Evolutionary conservation across 2,888 invertebrate species (phyloP).

Genomic region (Keiferia lycopersicella): DNA sequence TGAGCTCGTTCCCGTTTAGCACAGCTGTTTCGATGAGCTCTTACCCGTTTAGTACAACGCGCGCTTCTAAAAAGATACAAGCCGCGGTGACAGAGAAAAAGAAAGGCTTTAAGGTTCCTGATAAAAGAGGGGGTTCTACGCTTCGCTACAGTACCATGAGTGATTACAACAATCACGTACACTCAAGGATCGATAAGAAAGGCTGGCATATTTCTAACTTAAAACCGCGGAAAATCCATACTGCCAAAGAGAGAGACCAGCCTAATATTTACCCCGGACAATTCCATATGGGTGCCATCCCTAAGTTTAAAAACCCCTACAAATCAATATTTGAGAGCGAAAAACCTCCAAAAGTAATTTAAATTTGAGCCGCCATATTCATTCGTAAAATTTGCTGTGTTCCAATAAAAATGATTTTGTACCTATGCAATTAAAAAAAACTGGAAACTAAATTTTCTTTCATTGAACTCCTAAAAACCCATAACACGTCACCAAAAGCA

Average conservation of each 20-base stretch:
- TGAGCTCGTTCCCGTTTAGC: constrained; percentile 45
- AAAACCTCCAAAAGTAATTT: not conserved
- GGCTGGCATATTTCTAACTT: constrained; percentile 37
- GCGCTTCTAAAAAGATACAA: not conserved
- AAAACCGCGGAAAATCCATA: constrained; percentile 39
- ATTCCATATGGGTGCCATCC: constrained; percentile 42
- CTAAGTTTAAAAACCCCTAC: constrained; percentile 44
- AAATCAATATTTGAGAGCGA: not conserved
- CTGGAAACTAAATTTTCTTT: too few relatives aligned
- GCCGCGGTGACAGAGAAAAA: not conserved
- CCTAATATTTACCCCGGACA: constrained; percentile 41
- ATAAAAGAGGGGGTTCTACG: not conserved
- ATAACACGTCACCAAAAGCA: too few relatives aligned
- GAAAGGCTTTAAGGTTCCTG: not conserved
- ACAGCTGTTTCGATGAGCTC: constrained; percentile 36
- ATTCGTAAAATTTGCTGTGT: not conserved
- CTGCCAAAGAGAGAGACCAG: constrained; percentile 44
- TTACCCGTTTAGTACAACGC: constrained; percentile 45
- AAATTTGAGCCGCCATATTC: not conserved
- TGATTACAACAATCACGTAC: not conserved
- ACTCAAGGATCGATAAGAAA: constrained; percentile 4
- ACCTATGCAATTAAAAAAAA: too few relatives aligned
- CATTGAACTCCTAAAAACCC: too few relatives aligned
- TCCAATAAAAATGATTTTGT: too few relatives aligned
- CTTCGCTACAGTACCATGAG: constrained; percentile 1